Conservation (phyloP, 2,113 vertebrate genomes). For the Apodemus speciosus region DNA sequence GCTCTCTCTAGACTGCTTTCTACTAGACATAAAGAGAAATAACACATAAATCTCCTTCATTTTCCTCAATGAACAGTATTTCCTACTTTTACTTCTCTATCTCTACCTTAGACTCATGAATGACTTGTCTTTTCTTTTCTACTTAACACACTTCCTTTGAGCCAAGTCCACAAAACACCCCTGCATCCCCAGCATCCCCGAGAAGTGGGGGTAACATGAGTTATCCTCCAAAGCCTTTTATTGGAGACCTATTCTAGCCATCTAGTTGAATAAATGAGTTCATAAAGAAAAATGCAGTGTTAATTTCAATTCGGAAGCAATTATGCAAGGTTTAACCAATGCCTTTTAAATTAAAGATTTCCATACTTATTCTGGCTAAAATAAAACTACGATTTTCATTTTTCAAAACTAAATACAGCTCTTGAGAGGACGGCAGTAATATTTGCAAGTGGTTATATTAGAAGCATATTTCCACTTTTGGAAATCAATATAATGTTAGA, state of each 20-base stretch:
- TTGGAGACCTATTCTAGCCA: background rate
- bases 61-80: background rate
- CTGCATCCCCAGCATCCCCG: background rate
- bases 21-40: background rate
- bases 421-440: conserved; percentile 49
- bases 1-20: background rate
- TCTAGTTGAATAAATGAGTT: conserved; percentile 48
- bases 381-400: conserved; percentile 69
- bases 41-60: background rate
- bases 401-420: conserved; percentile 71
- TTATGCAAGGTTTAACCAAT: conserved; percentile 60
- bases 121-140: background rate
- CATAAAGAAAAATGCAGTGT: conserved; percentile 55
- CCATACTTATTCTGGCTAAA: conserved; percentile 65
- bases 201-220: background rate
- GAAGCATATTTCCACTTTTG: conserved; percentile 76
- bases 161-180: fast-evolving
- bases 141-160: background rate
- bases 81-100: background rate
- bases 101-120: background rate
- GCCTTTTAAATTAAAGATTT: conserved; percentile 73
- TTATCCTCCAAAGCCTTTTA: background rate
- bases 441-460: conserved; percentile 70
- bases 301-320: conserved; percentile 65
- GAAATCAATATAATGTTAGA: conserved; percentile 66